Evolutionary conservation across 2,888 invertebrate genomes (phyloP).

Genomic region (Aporophyla lueneburgensis): DNA sequence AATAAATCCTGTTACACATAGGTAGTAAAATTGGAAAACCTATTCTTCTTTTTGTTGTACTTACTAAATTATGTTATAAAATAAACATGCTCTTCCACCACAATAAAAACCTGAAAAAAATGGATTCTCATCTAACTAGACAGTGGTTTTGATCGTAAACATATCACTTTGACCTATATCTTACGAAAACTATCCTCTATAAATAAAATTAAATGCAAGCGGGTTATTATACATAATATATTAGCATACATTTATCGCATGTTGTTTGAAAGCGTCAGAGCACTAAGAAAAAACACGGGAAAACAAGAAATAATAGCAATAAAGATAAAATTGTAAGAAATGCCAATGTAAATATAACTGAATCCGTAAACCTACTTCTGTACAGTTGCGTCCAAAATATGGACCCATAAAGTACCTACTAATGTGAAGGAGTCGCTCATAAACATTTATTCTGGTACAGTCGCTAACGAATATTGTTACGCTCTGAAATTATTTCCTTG

Average conservation of each 20-base stretch:
- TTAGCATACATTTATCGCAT: constrained; percentile 8
- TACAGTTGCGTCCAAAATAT: constrained; percentile 57
- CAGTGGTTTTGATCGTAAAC: constrained; percentile 50
- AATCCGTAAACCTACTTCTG: constrained; percentile 40
- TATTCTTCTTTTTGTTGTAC: constrained; percentile 23
- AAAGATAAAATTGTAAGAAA: constrained; percentile 30
- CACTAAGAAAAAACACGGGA: constrained; percentile 17
- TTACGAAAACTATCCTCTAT: constrained; percentile 30
- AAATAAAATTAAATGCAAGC: constrained; percentile 31
- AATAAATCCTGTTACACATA: constrained; percentile 37
- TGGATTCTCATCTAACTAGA: constrained; percentile 29
- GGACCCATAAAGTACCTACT: constrained; percentile 54
- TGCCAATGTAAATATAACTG: constrained; percentile 40
- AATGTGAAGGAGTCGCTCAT: constrained; percentile 65
- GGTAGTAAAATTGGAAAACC: constrained; percentile 23
- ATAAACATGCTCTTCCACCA: constrained; percentile 43
- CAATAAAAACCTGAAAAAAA: constrained; percentile 47
- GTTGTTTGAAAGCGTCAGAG: constrained; percentile 31
- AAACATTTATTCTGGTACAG: constrained; percentile 71
- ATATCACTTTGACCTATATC: constrained; percentile 43
- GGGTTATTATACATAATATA: constrained; percentile 20
- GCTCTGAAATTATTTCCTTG: constrained; percentile 40
- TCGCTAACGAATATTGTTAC: constrained; percentile 55
- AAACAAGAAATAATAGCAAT: constrained; percentile 29
- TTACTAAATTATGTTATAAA: constrained; percentile 48